These are phyloP conservation scores for Drosophila subpulchrella DNA, from an alignment of 1,140 invertebrate genomes.

Conservation along the genomic window DNA sequence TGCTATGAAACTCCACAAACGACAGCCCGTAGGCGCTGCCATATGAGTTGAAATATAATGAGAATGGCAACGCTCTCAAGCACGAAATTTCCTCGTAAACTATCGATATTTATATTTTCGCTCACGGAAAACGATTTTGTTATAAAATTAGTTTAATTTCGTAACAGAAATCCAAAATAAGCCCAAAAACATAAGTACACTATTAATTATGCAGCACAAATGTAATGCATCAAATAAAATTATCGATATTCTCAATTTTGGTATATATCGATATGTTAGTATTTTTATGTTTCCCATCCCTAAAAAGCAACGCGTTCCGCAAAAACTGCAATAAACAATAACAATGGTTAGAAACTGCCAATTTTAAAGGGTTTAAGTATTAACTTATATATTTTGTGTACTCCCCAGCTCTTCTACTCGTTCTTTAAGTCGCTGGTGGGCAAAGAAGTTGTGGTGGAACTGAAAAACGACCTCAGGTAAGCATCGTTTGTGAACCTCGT, in stretches of 20 bases:
- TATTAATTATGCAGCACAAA: too few species aligned
- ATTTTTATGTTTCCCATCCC: neutral
- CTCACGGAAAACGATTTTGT: too few species aligned
- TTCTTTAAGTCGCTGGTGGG: constrained; percentile 99
- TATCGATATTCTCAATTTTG: too few species aligned
- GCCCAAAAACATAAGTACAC: too few species aligned
- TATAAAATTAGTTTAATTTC: too few species aligned
- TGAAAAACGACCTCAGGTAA: constrained; percentile 99
- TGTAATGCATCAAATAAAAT: too few species aligned
- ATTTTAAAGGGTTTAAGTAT: neutral
- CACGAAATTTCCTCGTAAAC: too few species aligned
- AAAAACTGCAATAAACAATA: constrained; percentile 18
- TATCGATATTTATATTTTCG: too few species aligned
- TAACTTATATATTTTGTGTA: neutral
- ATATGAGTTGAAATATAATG: neutral
- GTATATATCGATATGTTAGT: neutral
- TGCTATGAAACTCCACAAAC: neutral
- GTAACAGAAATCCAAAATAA: too few species aligned
- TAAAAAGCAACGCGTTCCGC: constrained; percentile 3
- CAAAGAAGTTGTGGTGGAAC: constrained; percentile 99
- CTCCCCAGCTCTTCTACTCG: constrained; percentile 95
- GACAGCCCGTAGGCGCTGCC: neutral
- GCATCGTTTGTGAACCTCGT: constrained; percentile 14
- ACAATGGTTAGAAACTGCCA: constrained; percentile 45
- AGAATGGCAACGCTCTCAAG: neutral